Evolutionary conservation across 30 jellyfish, hydroid and myxozoan genomes (phyloP).

Genomic region (Phacellophora camtschatica): DNA sequence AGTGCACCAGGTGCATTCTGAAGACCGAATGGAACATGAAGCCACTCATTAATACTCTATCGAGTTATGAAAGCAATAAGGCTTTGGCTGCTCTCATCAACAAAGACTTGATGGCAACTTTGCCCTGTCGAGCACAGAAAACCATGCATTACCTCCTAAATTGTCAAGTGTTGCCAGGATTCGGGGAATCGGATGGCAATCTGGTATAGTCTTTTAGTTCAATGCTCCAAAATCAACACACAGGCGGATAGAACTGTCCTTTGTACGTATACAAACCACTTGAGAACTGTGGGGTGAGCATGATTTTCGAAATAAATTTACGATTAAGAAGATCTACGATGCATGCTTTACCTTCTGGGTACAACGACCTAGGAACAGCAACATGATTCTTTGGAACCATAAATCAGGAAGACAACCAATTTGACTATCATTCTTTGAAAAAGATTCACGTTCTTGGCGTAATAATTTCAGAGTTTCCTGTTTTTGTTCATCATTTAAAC

Average conservation of each 20-base stretch:
- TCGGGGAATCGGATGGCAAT: slow-evolving; percentile 57
- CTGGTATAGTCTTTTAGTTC: slow-evolving; percentile 33
- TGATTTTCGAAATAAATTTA: neutral
- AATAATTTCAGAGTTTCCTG: neutral
- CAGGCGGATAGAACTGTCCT: slow-evolving; percentile 13
- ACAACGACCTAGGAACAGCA: neutral
- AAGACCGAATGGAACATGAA: slow-evolving; percentile 48
- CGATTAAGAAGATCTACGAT: neutral
- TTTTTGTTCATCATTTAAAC: neutral
- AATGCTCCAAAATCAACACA: slow-evolving; percentile 37
- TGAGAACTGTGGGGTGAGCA: neutral
- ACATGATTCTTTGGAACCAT: too few species aligned
- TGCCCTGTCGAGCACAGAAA: slow-evolving; percentile 55
- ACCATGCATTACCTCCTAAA: slow-evolving; percentile 63
- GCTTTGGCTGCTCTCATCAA: slow-evolving; percentile 13
- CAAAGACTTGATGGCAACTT: slow-evolving; percentile 57
- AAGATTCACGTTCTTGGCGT: neutral
- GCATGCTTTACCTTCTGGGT: neutral
- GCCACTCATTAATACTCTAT: slow-evolving; percentile 66
- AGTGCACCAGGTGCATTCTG: slow-evolving; percentile 51
- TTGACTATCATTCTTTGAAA: neutral
- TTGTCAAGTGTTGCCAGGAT: slow-evolving; percentile 22
- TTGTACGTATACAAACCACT: slow-evolving; percentile 32
- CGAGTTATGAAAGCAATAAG: slow-evolving; percentile 68
- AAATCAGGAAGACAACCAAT: neutral